These are phyloP conservation scores for Entelurus aequoreus DNA, from an alignment of 2,113 vertebrate species.

Conservation along the genomic window DNA sequence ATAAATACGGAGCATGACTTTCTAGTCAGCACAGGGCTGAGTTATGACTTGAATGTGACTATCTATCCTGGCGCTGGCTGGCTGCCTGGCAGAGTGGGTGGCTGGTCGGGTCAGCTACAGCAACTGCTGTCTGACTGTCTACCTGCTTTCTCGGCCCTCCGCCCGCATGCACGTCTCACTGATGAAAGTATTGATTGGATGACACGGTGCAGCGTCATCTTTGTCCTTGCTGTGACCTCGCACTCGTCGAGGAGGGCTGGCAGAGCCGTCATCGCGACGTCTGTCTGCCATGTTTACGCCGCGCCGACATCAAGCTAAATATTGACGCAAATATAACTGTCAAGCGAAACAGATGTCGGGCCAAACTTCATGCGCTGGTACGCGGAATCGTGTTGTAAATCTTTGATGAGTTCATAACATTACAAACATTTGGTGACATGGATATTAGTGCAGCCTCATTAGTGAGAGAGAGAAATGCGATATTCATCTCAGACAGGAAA, in stretches of 20 bases:
- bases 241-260: constrained; percentile 27
- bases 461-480: constrained; percentile 3
- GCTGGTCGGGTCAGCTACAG: constrained; percentile 24
- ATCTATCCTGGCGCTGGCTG: constrained; percentile 38
- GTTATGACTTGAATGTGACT: constrained; percentile 32
- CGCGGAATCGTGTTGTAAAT: background rate
- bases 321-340: background rate
- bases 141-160: constrained; percentile 26
- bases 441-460: background rate
- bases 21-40: constrained; percentile 23
- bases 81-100: constrained; percentile 47
- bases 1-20: constrained; percentile 47
- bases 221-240: constrained; percentile 42
- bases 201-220: constrained; percentile 12
- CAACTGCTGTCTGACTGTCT: constrained; percentile 23
- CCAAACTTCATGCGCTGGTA: background rate
- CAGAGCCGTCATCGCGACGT: constrained; percentile 5
- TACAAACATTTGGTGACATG: background rate
- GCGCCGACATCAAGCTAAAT: background rate
- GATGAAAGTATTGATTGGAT: constrained; percentile 50
- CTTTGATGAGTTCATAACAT: background rate
- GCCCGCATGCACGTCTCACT: constrained; percentile 14
- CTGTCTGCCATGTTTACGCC: constrained; percentile 19
- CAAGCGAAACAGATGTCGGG: background rate
- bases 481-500: constrained; percentile 8